Conservation (phyloP, 2,797 vertebrate genomes). For the Bryconaethiops microstoma region DNA sequence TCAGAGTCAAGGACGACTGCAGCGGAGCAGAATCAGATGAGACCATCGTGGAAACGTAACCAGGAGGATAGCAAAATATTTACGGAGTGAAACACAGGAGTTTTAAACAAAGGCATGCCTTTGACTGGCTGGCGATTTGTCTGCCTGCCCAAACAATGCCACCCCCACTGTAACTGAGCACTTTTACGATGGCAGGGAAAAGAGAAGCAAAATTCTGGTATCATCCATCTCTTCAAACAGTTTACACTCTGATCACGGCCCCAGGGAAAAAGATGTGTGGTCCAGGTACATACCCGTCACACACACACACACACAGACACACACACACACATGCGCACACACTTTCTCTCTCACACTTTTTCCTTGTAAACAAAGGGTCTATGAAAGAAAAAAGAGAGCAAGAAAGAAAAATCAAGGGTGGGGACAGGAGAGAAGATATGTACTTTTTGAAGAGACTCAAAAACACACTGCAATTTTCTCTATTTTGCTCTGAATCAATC, state of each 20-base stretch:
- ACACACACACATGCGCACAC: background rate
- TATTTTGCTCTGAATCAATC: background rate
- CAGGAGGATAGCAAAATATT: constrained; percentile 32
- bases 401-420: background rate
- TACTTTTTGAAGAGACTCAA: background rate
- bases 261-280: constrained; percentile 56
- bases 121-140: constrained; percentile 28
- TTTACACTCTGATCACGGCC: constrained; percentile 31
- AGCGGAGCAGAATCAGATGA: background rate
- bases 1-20: background rate
- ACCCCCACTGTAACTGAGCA: constrained; percentile 21
- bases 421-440: background rate
- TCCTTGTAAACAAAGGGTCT: background rate
- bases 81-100: constrained; percentile 22
- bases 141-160: constrained; percentile 31
- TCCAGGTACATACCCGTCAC: constrained; percentile 42
- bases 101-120: constrained; percentile 37
- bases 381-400: background rate
- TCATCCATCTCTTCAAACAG: constrained; percentile 26
- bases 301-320: background rate
- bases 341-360: background rate
- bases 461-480: background rate
- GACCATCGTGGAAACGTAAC: background rate
- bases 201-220: constrained; percentile 16
- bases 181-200: constrained; percentile 20